Conservation (phyloP, 2,797 vertebrate species). For the Myotis daubentonii region DNA sequence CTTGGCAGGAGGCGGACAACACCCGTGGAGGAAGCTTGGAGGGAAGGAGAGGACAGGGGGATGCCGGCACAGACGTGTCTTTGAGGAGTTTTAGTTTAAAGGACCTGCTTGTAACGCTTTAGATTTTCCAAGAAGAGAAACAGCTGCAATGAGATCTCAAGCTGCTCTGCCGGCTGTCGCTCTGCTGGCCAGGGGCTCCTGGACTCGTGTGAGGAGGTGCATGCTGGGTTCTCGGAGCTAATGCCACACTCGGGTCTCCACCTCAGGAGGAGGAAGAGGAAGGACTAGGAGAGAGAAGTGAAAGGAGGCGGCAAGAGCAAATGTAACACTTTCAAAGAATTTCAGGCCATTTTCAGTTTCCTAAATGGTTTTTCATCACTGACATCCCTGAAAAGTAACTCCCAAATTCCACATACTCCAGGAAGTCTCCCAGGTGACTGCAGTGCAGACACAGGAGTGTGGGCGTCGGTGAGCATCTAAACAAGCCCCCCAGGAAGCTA, state of each 20-base stretch:
- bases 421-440: neutral
- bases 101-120: neutral
- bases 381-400: neutral
- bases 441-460: neutral
- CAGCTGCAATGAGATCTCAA: neutral
- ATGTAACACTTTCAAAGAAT: neutral
- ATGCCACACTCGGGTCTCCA: neutral
- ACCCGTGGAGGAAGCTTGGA: neutral
- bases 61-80: neutral
- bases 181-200: neutral
- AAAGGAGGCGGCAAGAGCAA: neutral
- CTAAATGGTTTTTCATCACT: neutral
- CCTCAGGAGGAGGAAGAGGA: neutral
- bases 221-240: neutral
- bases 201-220: rapidly evolving
- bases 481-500: neutral
- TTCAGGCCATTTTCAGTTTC: neutral
- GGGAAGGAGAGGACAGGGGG: neutral
- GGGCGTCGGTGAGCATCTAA: neutral
- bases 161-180: neutral
- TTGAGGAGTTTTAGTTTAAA: neutral
- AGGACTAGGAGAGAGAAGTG: neutral
- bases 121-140: conserved; percentile 16
- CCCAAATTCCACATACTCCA: neutral
- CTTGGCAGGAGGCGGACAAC: neutral